Conservation (phyloP, 2,888 invertebrate species). For the Loripinus fragilis region DNA sequence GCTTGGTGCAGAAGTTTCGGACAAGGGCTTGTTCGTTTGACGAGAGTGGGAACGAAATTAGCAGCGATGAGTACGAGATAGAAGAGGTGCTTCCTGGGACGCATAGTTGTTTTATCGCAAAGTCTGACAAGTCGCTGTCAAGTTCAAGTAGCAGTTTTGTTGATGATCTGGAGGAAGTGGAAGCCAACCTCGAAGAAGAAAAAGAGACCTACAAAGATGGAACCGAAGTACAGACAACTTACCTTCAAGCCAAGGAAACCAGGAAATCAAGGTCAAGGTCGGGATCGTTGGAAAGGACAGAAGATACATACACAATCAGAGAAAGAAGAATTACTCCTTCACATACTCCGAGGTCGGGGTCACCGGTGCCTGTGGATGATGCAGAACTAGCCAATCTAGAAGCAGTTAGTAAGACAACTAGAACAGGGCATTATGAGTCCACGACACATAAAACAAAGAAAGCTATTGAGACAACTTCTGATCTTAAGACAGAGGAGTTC, state of each 20-base stretch:
- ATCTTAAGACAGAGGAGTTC: constrained; percentile 38
- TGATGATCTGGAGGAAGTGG: constrained; percentile 46
- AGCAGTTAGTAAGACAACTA: not conserved
- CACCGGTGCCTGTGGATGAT: constrained; percentile 12
- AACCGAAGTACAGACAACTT: constrained; percentile 57
- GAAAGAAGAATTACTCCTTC: constrained; percentile 54
- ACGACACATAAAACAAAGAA: constrained; percentile 44
- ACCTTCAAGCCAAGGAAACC: constrained; percentile 61
- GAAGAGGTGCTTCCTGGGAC: constrained; percentile 78
- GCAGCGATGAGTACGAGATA: constrained; percentile 71
- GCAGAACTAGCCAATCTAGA: not conserved
- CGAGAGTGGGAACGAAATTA: constrained; percentile 58
- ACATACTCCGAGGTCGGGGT: constrained; percentile 61
- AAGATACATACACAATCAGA: constrained; percentile 33
- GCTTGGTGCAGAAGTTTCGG: constrained; percentile 75
- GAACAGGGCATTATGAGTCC: constrained; percentile 56
- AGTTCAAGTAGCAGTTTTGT: constrained; percentile 45
- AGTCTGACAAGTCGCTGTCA: constrained; percentile 40
- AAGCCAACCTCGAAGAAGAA: constrained; percentile 58
- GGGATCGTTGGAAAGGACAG: constrained; percentile 60
- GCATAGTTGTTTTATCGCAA: constrained; percentile 70
- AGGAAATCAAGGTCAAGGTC: constrained; percentile 63
- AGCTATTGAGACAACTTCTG: constrained; percentile 55
- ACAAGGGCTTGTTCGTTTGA: constrained; percentile 73
- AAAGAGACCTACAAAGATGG: constrained; percentile 67